Evolutionary conservation across 2,797 vertebrate genomes (phyloP), one percentile per base, ranked within the genome.

Genomic region (Propithecus deckenii): DNA sequence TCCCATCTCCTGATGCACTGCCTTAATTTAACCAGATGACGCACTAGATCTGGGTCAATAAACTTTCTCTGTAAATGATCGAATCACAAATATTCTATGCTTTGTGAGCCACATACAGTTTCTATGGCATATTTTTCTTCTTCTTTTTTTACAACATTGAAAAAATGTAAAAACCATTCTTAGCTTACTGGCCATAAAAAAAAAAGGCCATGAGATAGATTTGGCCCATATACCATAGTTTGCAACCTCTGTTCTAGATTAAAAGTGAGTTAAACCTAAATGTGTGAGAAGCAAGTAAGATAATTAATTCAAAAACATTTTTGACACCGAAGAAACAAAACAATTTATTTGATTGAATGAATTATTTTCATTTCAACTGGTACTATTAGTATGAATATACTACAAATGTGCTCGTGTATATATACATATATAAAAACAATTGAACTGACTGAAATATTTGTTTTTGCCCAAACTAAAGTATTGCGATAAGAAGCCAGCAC

Each of bases 381-480:
- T 55, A 57, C 46, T 71, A 50, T 85, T 97, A 86, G 13, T 76
- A 79, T 46, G 22, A 88, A 67, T 76, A 90, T 32, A 78, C 35
- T 57, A 8, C 4, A 48, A 67, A 67, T 61, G 20, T 7, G 55
- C 63, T 80, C 84, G 22, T 46, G 5, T 52, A 18, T 71, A 13
- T 22, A 6, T 35, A 74, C 43, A 83, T 50, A 50, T 59, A 48
- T 81, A 67, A 55, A 3, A 50, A 74, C 46, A 94, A n/a, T 28
- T 81, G 20, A 96, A 89, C 48, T 76, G 35, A 93, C 63, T 91
- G 5, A 89, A 97, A 78, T 67, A 71, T 20, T 94, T 92, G 4
- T 35, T 94, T 95, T 92, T 14, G 71, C 52, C 10, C 69, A 76
- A 75, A 96, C 23, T 86, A 55, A 71, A 89, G 43, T 57, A 78